These are phyloP conservation scores for Hippocampus guttulatus DNA, from an alignment of 2,113 vertebrate species.

Conservation along the genomic window DNA sequence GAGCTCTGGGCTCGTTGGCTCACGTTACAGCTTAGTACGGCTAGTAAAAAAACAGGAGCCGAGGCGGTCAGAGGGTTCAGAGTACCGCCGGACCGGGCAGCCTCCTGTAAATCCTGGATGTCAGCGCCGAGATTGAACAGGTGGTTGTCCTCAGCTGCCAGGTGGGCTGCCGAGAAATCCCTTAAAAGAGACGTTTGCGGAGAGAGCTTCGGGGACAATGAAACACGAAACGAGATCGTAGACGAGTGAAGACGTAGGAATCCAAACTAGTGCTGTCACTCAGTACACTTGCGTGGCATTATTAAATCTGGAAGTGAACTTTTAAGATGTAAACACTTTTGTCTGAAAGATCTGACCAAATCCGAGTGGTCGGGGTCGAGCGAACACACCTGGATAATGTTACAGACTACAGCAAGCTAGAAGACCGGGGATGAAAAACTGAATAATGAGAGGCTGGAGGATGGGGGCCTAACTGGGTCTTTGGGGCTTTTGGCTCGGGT, in stretches of 20 bases:
- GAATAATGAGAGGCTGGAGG: not conserved
- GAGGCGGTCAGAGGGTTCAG: constrained; percentile 23
- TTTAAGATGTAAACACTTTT: not conserved
- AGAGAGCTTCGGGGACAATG: constrained; percentile 1
- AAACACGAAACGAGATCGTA: constrained; percentile 25
- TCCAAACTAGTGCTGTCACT: not conserved
- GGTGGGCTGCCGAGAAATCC: constrained; percentile 15
- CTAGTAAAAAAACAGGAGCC: constrained; percentile 24
- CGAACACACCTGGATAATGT: not conserved
- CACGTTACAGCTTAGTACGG: constrained; percentile 24
- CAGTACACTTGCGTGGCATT: not conserved
- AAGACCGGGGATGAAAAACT: not conserved
- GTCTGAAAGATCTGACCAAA: not conserved
- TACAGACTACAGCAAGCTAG: not conserved
- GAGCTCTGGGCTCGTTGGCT: constrained; percentile 3
- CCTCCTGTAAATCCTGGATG: constrained; percentile 33
- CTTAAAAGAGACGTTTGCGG: constrained; percentile 29
- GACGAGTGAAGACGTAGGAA: not conserved
- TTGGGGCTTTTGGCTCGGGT: too few relatives aligned
- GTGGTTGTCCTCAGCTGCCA: constrained; percentile 25
- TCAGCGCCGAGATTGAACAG: constrained; percentile 20
- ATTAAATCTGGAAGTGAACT: not conserved
- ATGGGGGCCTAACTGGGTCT: too few relatives aligned
- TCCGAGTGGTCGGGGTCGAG: not conserved
- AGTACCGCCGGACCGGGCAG: constrained; percentile 8